Base-by-base conservation (phyloP, 2,888 invertebrate species). In the Sesia bembeciformis region DNA sequence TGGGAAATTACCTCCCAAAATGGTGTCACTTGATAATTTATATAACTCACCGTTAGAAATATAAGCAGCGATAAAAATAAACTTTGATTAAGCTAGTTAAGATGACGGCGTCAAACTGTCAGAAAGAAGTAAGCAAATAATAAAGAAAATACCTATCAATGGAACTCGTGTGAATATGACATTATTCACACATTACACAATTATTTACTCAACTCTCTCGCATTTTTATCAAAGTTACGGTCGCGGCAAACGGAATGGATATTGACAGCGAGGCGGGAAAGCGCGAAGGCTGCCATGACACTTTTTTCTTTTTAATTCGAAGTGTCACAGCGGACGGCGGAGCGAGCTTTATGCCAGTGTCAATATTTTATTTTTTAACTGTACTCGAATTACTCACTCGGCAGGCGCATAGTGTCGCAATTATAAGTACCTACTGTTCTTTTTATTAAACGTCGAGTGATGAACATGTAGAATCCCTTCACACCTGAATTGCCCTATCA, bases 221-320 rank as follows among this genome's bases (percentile, higher is more conserved):
- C 59, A 63, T 68, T 70, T 70, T 72, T 72, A 70, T 71, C 70
- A 69, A 62, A 63, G 62, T 67, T 67, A 66, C 66, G 68, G 66
- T 57, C 66, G 65, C 63, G 60, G 57, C 64, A 59, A 64, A 61
- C 60, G 58, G 66, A 74, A 78, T 74, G 70, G 62, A 72, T 77
- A 79, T 76, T 76, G 77, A 81, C 81, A 74, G 72, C 69, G 71
- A 72, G 65, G 76, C 74, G 75, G 73, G 74, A 78, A 78, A 72
- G 72, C 67, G 71, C 72, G 69, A 74, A 72, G 70, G 67, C 70
- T 67, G 73, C 72, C 73, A 67, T 72, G 70, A 71, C 71, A 68
- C 67, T 73, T 77, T 75, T 77, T 78, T 75, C 66, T 75, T 76
- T 74, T 78, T 73, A 70, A 72, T 68, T 65, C 65, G 60, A 72